Base-by-base conservation (phyloP, 2,888 invertebrate species). In the Andricus quercusramuli region DNA sequence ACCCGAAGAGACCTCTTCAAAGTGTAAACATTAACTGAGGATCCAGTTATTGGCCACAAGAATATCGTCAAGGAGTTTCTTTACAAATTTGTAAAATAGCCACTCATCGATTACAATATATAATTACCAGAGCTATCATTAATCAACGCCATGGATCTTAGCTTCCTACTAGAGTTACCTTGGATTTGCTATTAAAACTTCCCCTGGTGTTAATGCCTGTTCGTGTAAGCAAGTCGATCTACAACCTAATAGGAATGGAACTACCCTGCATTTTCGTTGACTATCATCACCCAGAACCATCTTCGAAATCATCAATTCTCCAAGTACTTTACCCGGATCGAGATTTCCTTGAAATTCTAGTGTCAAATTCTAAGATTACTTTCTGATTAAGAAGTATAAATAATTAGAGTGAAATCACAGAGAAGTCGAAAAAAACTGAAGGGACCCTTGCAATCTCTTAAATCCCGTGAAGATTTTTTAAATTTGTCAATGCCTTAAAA, bases 71-170 rank as follows among this genome's bases (percentile, higher is more conserved):
- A 29, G 11, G 29, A 68, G 70, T 20, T 74, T 74, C n/a, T 74
- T 29, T 74, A 29, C 11, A 32, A 51, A 32, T 47, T 70, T 29
- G 15, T 11, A n/a, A 56, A 74, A 51, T 74, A 20, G 13, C 29
- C 32, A 74, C 32, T 51, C n/a, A 77, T 80, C 41, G 70, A 65
- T 64, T 80, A 64, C 44, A 66, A 56, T 17, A 29, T 67, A 68
- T 80, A 51, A 56, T 79, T 67, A 79, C 62, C 15, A n/a, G 37
- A 67, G 78, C 80, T 80, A 82, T 74, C 78, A 84, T 85, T 83
- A 84, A 83, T 85, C 85, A 84, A 74, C 74, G 80, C 82, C 81
- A 78, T 79, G 67, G 70, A 81, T 81, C 51, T 59, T 59, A 17
- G 8, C 17, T 68, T n/a, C 68, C 68, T 68, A 68, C 47, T 68